A percentile compares a stretch with the other conserved stretches of the same genome.
These are phyloP conservation scores for Sesamia nonagrioides DNA, from an alignment of 1,140 invertebrate species.

Conservation along the genomic window DNA sequence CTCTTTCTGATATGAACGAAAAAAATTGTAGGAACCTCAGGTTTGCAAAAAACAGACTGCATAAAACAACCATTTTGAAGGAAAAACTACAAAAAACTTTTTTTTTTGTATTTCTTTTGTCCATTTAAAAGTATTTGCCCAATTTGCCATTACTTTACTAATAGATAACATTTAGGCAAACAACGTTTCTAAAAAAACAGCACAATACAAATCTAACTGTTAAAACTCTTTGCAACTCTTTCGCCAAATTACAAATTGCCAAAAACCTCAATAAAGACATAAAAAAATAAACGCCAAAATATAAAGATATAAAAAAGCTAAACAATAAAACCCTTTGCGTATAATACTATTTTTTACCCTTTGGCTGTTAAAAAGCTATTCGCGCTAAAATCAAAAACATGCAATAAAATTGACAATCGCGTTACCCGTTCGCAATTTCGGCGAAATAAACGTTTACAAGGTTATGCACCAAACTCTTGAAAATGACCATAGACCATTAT, in stretches of 20 bases:
- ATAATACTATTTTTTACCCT: background rate
- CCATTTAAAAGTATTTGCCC: background rate
- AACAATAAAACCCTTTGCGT: conserved; percentile 26
- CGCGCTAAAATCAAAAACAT: conserved; percentile 62
- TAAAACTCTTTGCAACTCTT: conserved; percentile 74
- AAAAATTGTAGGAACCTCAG: background rate
- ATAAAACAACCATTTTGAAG: background rate
- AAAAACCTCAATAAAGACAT: conserved; percentile 67
- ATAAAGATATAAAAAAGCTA: conserved; percentile 61
- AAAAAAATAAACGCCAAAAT: conserved; percentile 58
- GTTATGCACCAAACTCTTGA: conserved; percentile 22
- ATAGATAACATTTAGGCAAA: background rate
- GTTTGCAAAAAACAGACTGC: background rate
- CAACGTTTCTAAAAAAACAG: background rate
- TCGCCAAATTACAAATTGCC: conserved; percentile 59
- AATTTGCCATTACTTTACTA: conserved; percentile 21
- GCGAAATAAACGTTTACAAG: conserved; percentile 54
- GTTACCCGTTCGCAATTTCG: conserved; percentile 65
- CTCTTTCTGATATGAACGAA: background rate
- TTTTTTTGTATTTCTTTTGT: background rate
- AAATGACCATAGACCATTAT: background rate
- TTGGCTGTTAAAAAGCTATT: conserved; percentile 70
- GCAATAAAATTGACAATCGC: conserved; percentile 72
- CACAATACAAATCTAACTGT: conserved; percentile 46
- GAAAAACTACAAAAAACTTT: background rate